A percentile compares a stretch with the other conserved stretches of the same genome.
Conservation (phyloP, 2,888 invertebrate species). For the Girardia tigrina region DNA sequence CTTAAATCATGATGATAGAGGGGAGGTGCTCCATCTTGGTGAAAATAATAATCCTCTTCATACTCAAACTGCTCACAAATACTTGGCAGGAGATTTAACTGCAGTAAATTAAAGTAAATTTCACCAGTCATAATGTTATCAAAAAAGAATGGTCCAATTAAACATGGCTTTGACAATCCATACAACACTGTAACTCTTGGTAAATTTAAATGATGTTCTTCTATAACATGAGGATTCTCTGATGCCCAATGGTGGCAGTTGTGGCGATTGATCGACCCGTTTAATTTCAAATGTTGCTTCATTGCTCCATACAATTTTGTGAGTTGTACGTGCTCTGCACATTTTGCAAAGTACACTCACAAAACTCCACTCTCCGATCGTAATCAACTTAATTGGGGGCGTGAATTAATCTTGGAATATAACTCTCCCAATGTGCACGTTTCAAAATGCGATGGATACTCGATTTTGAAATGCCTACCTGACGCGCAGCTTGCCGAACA, state of each 20-base stretch:
- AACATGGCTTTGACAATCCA: background rate
- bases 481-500: background rate
- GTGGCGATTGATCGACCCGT: background rate
- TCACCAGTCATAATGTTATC: background rate
- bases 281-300: too few relatives aligned
- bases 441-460: background rate
- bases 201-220: background rate
- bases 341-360: background rate
- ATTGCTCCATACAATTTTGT: too few relatives aligned
- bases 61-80: too few relatives aligned
- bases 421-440: too few relatives aligned
- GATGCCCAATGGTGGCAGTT: background rate
- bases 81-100: background rate
- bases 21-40: conserved; percentile 3
- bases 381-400: background rate
- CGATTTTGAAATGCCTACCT: background rate
- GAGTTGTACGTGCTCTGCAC: too few relatives aligned
- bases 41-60: too few relatives aligned
- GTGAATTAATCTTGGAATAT: background rate
- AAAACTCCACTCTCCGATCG: background rate
- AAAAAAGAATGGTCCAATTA: conserved; percentile 17
- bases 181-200: background rate
- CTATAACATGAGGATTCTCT: background rate
- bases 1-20: too few relatives aligned
- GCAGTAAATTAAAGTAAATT: background rate